Conservation (phyloP, 2,113 vertebrate genomes). For the Vicugna pacos region DNA sequence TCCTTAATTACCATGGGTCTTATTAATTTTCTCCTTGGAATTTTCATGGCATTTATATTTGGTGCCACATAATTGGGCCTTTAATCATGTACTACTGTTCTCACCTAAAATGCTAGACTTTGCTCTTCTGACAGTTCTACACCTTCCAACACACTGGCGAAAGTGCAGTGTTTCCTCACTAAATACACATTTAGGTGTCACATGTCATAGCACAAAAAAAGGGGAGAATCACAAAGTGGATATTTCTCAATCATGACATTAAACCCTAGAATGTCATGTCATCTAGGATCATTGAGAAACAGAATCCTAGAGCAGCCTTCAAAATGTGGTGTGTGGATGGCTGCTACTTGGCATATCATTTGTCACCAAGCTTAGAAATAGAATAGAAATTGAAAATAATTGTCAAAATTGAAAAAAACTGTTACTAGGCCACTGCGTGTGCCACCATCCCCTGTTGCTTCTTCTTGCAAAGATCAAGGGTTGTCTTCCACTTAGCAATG, state of each 20-base stretch:
- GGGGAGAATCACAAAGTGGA: not conserved
- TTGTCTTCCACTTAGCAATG: accelerated
- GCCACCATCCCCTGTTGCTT: not conserved
- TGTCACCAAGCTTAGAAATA: not conserved
- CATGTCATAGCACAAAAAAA: not conserved
- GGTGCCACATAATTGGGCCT: not conserved
- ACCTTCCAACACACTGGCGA: not conserved
- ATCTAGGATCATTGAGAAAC: not conserved
- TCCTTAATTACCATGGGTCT: not conserved
- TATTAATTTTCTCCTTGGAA: not conserved
- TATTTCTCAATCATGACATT: not conserved
- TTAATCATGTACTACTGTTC: not conserved
- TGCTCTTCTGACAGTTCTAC: not conserved
- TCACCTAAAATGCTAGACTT: not conserved
- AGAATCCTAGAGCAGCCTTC: not conserved
- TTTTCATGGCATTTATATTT: not conserved
- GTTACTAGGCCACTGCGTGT: accelerated
- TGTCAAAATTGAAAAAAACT: no score
- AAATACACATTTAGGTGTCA: not conserved
- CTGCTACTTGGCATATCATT: not conserved
- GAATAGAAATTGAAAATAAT: not conserved
- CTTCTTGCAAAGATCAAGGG: not conserved
- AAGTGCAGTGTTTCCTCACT: not conserved
- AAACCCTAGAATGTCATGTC: not conserved
- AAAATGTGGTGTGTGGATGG: not conserved